A percentile compares a stretch with the other conserved stretches of the same genome.
phyloP scores from a whole-genome alignment of 2,113 vertebrate species.

The Ageneiosus marmoratus region DNA sequence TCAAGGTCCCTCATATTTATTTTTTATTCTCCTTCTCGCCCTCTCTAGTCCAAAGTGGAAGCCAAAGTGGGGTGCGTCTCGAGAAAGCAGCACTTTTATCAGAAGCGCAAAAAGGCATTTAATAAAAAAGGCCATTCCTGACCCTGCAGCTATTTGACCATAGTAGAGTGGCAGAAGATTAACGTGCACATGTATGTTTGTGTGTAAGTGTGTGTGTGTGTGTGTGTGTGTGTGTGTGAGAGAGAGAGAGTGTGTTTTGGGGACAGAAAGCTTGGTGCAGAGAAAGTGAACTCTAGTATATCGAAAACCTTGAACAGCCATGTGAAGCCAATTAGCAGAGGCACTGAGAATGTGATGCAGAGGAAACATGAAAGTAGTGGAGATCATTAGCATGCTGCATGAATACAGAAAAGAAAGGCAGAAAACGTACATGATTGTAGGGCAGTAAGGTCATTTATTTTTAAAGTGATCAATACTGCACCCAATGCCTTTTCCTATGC shows the following conservation, averaged over 20 bases:
- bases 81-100: constrained; percentile 35
- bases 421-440: background rate
- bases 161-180: constrained; percentile 57
- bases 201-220: background rate
- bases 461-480: background rate
- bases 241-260: background rate
- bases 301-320: constrained; percentile 27
- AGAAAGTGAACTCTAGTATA: constrained; percentile 18
- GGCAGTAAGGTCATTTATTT: background rate
- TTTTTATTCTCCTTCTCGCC: constrained; percentile 17
- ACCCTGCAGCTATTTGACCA: constrained; percentile 56
- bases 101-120: constrained; percentile 44
- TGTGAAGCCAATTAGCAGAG: background rate
- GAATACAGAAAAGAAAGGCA: background rate
- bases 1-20: background rate
- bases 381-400: background rate
- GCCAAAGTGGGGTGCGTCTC: background rate
- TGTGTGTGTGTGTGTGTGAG: background rate
- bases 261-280: background rate
- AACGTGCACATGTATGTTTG: background rate
- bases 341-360: constrained; percentile 8
- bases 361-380: background rate
- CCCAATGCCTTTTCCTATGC: background rate
- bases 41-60: background rate
- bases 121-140: constrained; percentile 52